A percentile compares a stretch with the other conserved stretches of the same genome.
These are phyloP conservation scores for Zaprionus kolodkinae DNA, from an alignment of 1,140 invertebrate species.

Conservation along the genomic window DNA sequence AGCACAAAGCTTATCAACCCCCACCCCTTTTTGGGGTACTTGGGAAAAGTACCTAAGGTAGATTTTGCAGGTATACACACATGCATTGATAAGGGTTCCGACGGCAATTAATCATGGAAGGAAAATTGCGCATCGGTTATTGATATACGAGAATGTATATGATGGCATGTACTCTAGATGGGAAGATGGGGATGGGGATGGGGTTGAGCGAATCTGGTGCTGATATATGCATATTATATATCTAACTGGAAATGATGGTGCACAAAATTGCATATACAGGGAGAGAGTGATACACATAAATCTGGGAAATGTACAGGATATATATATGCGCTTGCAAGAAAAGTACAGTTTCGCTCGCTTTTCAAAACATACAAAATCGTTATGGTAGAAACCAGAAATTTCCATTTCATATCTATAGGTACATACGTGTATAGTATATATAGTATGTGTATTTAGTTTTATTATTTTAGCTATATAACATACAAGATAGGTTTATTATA, in stretches of 20 bases:
- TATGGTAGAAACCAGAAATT: no score
- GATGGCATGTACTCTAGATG: not conserved
- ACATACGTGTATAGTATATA: no score
- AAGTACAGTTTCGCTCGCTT: no score
- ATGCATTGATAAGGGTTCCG: not conserved
- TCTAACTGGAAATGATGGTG: not conserved
- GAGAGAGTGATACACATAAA: not conserved
- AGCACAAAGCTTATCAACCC: not conserved
- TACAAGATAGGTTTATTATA: no score
- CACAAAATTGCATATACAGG: not conserved
- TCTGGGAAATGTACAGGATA: not conserved
- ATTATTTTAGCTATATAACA: no score
- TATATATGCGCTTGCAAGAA: no score
- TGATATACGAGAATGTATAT: conserved; percentile 1
- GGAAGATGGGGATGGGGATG: no score
- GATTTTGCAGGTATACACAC: conserved; percentile 2
- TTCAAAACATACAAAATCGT: no score
- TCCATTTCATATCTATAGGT: no score
- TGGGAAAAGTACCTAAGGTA: not conserved
- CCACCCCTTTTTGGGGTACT: conserved; percentile 1
- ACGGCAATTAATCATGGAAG: conserved; percentile 11
- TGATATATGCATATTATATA: not conserved
- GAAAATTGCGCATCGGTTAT: conserved; percentile 5
- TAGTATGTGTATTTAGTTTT: no score
- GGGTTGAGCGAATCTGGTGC: no score